Percentiles rank a stretch among this genome's conserved stretches.
Conservation (phyloP, 2,888 invertebrate species). For the Aelia acuminata region DNA sequence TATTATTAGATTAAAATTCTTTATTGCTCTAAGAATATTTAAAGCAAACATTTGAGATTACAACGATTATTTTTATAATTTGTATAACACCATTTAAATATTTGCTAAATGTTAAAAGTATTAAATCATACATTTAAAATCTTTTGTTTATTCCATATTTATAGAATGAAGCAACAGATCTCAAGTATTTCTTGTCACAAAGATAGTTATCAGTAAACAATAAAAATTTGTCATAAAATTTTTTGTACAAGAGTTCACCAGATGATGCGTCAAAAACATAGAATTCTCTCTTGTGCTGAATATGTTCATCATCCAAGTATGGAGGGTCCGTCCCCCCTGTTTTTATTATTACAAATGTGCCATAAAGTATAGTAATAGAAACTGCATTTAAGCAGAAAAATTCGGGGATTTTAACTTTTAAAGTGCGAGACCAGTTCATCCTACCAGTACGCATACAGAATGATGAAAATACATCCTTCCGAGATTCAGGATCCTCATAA, state of each 20-base stretch:
- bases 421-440: conserved; percentile 47
- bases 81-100: background rate
- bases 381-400: conserved; percentile 47
- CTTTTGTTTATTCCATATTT: background rate
- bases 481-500: conserved; percentile 47
- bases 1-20: background rate
- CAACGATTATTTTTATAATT: background rate
- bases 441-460: conserved; percentile 37
- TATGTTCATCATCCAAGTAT: conserved; percentile 19
- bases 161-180: conserved; percentile 26
- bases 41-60: background rate
- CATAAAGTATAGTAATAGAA: conserved; percentile 38
- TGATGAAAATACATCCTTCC: conserved; percentile 45
- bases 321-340: conserved; percentile 54
- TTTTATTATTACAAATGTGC: conserved; percentile 47
- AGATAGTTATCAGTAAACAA: conserved; percentile 54
- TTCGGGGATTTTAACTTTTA: conserved; percentile 48
- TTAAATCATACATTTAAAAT: background rate
- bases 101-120: background rate
- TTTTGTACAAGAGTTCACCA: conserved; percentile 47
- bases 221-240: conserved; percentile 47
- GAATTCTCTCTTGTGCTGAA: conserved; percentile 15
- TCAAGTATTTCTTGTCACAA: conserved; percentile 47
- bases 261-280: conserved; percentile 51
- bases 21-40: background rate